phyloP scores from a whole-genome alignment of 2,888 invertebrate genomes.

The Mayetiola destructor region DNA sequence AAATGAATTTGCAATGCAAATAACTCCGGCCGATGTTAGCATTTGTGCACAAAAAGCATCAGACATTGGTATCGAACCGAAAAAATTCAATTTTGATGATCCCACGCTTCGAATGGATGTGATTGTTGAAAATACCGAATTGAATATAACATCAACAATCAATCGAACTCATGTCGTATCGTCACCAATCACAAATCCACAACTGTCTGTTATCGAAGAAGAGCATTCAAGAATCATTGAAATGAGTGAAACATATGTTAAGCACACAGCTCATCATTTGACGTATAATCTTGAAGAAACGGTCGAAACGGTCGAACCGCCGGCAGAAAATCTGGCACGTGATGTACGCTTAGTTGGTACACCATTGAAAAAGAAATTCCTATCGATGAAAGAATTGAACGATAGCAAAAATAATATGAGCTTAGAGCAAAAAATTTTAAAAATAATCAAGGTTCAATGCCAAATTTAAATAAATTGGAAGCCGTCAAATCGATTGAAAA shows the following conservation, averaged over 20 bases:
- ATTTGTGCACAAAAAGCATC: not conserved
- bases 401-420: constrained; percentile 14
- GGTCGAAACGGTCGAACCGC: not conserved
- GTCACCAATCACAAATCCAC: not conserved
- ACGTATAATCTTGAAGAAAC: not conserved
- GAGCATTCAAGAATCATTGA: not conserved
- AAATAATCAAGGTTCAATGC: constrained; percentile 33
- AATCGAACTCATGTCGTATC: not conserved
- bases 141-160: constrained; percentile 13
- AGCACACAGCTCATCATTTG: not conserved
- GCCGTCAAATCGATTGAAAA: constrained; percentile 32
- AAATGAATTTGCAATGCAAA: constrained; percentile 7
- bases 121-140: constrained; percentile 23
- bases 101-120: not conserved
- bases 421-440: constrained; percentile 13
- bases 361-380: constrained; percentile 31
- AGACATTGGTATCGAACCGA: not conserved
- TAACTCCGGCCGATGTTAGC: not conserved
- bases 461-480: constrained; percentile 33
- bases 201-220: not conserved
- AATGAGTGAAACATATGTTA: not conserved
- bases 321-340: constrained; percentile 24
- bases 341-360: constrained; percentile 27
- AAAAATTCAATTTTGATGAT: not conserved
- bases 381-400: constrained; percentile 32